These are phyloP conservation scores for Alviniconcha marisindica DNA, from an alignment of 1,140 invertebrate genomes.

Conservation along the genomic window DNA sequence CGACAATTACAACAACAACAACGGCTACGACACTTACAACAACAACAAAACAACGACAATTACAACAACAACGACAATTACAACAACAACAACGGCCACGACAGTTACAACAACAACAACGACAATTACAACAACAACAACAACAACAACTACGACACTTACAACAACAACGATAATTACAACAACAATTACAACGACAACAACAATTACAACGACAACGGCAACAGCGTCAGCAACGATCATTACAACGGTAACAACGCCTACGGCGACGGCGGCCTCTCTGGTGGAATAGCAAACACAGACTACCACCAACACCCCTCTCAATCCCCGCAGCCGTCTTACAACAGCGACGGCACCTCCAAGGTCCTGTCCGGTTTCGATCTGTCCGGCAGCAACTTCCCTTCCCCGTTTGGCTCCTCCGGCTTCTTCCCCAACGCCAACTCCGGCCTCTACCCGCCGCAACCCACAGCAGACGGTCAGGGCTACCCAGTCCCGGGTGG, in stretches of 20 bases:
- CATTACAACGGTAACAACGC: not conserved
- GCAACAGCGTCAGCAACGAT: not conserved
- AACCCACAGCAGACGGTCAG: too few species aligned
- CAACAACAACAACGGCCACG: not conserved
- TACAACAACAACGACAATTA: not conserved
- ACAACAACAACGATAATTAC: not conserved
- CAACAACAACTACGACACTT: not conserved
- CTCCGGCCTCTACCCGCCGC: too few species aligned
- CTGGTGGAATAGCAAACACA: too few species aligned
- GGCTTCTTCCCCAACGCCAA: too few species aligned
- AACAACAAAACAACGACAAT: not conserved
- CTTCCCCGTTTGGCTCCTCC: too few species aligned
- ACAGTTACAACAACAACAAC: not conserved
- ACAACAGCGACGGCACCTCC: too few species aligned
- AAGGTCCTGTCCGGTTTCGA: too few species aligned
- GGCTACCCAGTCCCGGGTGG: too few species aligned
- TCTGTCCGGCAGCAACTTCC: too few species aligned
- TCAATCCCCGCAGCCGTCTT: too few species aligned
- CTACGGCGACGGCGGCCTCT: not conserved
- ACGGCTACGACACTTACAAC: not conserved
- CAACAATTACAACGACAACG: not conserved
- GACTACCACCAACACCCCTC: too few species aligned
- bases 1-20: not conserved
- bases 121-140: not conserved
- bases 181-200: not conserved